phyloP scores from a whole-genome alignment of 2,888 invertebrate genomes.

The Sminthurinus aureus region DNA sequence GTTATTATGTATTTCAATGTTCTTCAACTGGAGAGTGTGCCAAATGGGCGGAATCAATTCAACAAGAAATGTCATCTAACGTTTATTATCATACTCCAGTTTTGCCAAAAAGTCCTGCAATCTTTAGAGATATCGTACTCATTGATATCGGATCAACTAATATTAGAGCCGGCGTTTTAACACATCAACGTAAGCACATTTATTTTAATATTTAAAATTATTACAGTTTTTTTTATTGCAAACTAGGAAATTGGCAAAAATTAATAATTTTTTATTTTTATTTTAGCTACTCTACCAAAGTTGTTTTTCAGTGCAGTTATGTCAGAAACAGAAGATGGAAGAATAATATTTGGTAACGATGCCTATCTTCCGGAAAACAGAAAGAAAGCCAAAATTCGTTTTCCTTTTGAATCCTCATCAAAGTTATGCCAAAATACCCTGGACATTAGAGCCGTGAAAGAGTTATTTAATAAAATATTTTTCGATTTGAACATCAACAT shows the following conservation, averaged over 20 bases:
- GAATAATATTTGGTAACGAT: conserved; percentile 64
- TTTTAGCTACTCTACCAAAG: conserved; percentile 67
- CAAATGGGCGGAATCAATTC: conserved; percentile 66
- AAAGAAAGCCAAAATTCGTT: conserved; percentile 57
- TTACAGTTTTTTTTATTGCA: neutral
- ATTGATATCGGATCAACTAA: conserved; percentile 69
- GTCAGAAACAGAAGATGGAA: conserved; percentile 63
- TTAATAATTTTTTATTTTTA: conserved; percentile 12
- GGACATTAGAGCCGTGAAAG: conserved; percentile 64
- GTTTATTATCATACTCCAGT: conserved; percentile 53
- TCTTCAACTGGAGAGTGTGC: conserved; percentile 64
- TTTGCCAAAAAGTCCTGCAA: conserved; percentile 61
- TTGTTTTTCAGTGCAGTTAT: conserved; percentile 68
- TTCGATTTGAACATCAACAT: conserved; percentile 65
- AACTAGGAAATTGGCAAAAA: neutral
- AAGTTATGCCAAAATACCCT: conserved; percentile 62
- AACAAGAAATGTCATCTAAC: conserved; percentile 52
- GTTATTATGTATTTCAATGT: conserved; percentile 66
- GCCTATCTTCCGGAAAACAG: conserved; percentile 63
- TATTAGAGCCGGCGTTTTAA: conserved; percentile 68
- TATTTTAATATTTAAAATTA: neutral
- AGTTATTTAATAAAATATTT: conserved; percentile 66
- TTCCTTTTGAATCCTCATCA: conserved; percentile 58
- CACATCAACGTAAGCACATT: conserved; percentile 63
- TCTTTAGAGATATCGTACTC: conserved; percentile 65